A percentile compares a stretch with the other conserved stretches of the same genome.
Evolutionary conservation across 2,888 invertebrate species (phyloP).

Genomic region (Eurois occulta): DNA sequence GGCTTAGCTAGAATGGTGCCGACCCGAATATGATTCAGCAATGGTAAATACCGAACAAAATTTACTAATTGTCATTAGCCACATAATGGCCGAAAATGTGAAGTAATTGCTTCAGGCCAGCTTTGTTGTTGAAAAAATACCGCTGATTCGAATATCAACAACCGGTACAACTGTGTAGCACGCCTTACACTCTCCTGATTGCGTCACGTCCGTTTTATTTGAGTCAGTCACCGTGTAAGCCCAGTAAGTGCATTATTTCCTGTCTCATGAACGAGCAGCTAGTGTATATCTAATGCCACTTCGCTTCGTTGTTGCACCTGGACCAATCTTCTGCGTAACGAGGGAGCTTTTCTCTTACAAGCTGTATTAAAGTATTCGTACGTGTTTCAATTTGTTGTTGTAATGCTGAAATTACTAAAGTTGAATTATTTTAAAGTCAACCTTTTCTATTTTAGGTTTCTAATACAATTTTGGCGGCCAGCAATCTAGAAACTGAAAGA

Average conservation of each 20-base stretch:
- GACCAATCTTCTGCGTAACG: slow-evolving; percentile 27
- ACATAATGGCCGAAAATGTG: slow-evolving; percentile 1
- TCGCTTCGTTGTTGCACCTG: slow-evolving; percentile 53
- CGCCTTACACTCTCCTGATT: slow-evolving; percentile 3
- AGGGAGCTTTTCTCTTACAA: slow-evolving; percentile 40
- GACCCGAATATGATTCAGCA: background rate
- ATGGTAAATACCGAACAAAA: too few species aligned
- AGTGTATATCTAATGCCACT: slow-evolving; percentile 52
- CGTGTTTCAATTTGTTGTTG: slow-evolving; percentile 27
- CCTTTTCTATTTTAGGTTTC: background rate
- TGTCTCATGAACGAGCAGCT: slow-evolving; percentile 30
- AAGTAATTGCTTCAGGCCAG: background rate
- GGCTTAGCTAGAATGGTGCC: background rate
- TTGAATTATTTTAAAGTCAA: background rate
- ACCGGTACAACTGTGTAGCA: background rate
- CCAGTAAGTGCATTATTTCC: slow-evolving; percentile 54
- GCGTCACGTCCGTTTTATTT: slow-evolving; percentile 55
- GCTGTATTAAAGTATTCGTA: slow-evolving; percentile 14
- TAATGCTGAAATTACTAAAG: slow-evolving; percentile 1
- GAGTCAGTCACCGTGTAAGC: slow-evolving; percentile 38
- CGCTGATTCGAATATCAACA: background rate
- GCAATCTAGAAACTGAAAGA: background rate
- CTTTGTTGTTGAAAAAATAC: background rate
- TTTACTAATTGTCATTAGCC: too few species aligned
- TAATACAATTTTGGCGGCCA: background rate